phyloP scores from a whole-genome alignment of 2,888 invertebrate species.

The Diarsia rubi region DNA sequence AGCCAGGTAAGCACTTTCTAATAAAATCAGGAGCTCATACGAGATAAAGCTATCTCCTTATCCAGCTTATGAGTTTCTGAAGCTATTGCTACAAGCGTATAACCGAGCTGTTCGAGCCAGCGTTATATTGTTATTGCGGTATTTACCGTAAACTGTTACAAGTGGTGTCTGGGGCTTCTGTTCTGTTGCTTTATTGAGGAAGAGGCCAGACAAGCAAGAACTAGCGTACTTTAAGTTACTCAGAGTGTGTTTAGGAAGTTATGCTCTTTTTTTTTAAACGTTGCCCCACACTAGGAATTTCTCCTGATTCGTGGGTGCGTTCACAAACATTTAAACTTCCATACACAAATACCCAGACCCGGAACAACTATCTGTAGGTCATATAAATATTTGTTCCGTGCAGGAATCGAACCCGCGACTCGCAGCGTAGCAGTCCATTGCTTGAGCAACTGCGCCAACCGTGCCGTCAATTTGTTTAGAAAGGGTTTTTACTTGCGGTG shows the following conservation, averaged over 20 bases:
- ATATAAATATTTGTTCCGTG: no score
- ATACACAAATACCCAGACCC: no score
- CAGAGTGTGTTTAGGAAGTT: constrained; percentile 5
- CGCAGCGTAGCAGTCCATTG: no score
- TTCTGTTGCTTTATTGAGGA: constrained; percentile 74
- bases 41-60: constrained; percentile 61
- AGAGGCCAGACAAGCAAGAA: neutral
- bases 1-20: constrained; percentile 7
- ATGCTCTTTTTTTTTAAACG: no score
- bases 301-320: no score
- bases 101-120: constrained; percentile 68
- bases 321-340: no score
- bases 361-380: no score
- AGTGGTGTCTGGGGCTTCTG: constrained; percentile 76
- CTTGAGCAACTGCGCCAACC: no score
- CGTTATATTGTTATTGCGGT: constrained; percentile 78
- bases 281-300: no score
- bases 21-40: constrained; percentile 49
- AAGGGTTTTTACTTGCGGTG: neutral
- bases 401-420: no score
- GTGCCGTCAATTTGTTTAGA: neutral
- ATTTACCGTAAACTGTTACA: constrained; percentile 78
- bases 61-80: constrained; percentile 27
- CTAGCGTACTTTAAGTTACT: constrained; percentile 19
- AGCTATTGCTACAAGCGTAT: constrained; percentile 56